Evolutionary conservation across 2,113 vertebrate species (phyloP).

Genomic region (Siniperca chuatsi): DNA sequence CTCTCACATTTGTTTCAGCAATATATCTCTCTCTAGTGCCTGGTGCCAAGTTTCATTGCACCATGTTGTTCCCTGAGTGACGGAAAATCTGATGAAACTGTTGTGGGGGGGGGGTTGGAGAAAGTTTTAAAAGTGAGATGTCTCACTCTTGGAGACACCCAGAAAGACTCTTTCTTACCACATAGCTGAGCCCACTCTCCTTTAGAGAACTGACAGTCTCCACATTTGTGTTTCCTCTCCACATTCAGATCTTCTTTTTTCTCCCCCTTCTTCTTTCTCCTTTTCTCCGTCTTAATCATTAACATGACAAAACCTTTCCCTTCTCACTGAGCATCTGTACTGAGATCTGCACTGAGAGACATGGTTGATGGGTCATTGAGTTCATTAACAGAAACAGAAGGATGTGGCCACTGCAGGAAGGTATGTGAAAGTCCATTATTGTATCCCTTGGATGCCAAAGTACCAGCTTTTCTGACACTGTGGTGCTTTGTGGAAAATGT

Average conservation of each 20-base stretch:
- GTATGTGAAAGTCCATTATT: conserved; percentile 39
- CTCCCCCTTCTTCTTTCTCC: not conserved
- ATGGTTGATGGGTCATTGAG: conserved; percentile 1
- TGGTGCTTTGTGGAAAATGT: conserved; percentile 14
- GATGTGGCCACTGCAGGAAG: conserved; percentile 16
- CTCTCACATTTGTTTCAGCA: not conserved
- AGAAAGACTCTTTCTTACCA: not conserved
- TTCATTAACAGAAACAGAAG: conserved; percentile 19
- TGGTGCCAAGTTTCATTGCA: conserved; percentile 1
- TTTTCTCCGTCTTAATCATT: not conserved
- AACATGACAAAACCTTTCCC: not conserved
- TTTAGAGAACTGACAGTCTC: not conserved
- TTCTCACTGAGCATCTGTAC: not conserved
- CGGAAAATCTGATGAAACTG: not conserved
- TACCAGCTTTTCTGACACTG: not conserved
- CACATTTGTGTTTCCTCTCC: not conserved
- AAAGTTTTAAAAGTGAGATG: conserved; percentile 23
- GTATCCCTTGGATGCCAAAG: conserved; percentile 2
- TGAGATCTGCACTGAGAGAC: not conserved
- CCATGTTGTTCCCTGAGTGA: not conserved
- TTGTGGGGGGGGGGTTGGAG: not conserved
- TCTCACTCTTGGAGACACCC: conserved; percentile 8
- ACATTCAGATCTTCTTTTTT: not conserved
- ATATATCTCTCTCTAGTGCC: not conserved
- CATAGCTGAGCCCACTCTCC: not conserved